phyloP scores from a whole-genome alignment of 2,797 vertebrate genomes.

The Takifugu rubripes region DNA sequence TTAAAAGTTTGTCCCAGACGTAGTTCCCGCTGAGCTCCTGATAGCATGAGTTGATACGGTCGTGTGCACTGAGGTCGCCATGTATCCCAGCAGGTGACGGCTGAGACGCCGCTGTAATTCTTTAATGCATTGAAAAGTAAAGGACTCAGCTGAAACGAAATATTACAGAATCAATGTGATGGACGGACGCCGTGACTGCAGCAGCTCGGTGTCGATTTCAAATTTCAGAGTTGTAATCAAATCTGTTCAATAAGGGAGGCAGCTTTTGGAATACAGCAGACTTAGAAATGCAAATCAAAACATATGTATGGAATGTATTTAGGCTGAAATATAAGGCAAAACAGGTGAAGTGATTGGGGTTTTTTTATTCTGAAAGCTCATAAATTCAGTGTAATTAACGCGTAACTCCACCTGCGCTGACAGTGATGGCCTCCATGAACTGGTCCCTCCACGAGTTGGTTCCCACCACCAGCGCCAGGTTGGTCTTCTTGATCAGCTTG shows the following conservation, averaged over 20 bases:
- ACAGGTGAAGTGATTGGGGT: not conserved
- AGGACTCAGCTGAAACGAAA: conserved; percentile 43
- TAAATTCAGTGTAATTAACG: too few relatives aligned
- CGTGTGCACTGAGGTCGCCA: not conserved
- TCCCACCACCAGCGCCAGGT: conserved; percentile 95
- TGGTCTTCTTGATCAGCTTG: conserved; percentile 98
- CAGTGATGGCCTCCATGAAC: conserved; percentile 98
- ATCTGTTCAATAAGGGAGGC: too few relatives aligned
- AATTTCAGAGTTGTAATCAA: not conserved
- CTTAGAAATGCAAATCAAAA: too few relatives aligned
- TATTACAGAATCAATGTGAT: conserved; percentile 58
- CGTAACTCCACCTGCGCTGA: conserved; percentile 86
- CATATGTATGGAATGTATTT: too few relatives aligned
- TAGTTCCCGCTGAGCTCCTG: too few relatives aligned
- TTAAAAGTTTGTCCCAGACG: too few relatives aligned
- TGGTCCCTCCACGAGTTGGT: conserved; percentile 99
- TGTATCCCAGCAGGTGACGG: conserved; percentile 23
- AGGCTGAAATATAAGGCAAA: not conserved
- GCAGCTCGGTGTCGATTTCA: not conserved
- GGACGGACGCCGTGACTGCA: conserved; percentile 7
- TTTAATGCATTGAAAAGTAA: conserved; percentile 67
- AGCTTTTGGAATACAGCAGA: too few relatives aligned
- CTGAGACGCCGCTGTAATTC: conserved; percentile 44
- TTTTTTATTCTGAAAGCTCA: too few relatives aligned
- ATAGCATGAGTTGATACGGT: too few relatives aligned